Evolutionary conservation across 2,113 vertebrate genomes (phyloP).

Genomic region (Eurypyga helias): DNA sequence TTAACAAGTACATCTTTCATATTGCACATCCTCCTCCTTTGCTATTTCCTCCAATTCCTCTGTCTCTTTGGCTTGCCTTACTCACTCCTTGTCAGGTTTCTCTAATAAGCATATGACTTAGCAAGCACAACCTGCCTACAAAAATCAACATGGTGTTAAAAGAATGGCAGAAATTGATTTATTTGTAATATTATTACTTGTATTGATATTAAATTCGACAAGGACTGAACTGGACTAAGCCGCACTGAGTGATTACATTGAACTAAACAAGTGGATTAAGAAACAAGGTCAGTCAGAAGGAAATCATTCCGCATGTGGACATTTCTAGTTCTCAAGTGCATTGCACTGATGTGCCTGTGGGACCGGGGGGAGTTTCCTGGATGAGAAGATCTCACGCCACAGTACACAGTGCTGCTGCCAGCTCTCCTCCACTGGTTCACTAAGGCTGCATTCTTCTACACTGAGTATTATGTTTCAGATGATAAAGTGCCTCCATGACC

Average conservation of each 20-base stretch:
- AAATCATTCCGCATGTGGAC: constrained; percentile 14
- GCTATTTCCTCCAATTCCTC: not conserved
- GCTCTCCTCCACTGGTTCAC: constrained; percentile 40
- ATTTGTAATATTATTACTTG: not conserved
- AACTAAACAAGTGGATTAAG: constrained; percentile 1
- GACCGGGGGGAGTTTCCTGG: constrained; percentile 55
- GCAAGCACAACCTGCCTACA: not conserved
- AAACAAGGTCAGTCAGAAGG: constrained; percentile 32
- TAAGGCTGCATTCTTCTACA: constrained; percentile 50
- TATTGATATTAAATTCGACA: not conserved
- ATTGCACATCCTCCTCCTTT: not conserved
- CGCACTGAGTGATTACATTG: not conserved
- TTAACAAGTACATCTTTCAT: not conserved
- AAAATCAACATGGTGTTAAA: not conserved
- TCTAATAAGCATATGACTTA: not conserved
- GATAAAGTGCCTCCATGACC: constrained; percentile 45
- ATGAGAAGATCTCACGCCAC: constrained; percentile 17
- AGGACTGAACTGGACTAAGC: not conserved
- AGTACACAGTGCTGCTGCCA: constrained; percentile 36
- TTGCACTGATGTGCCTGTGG: constrained; percentile 38
- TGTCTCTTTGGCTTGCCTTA: not conserved
- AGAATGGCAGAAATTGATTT: not conserved
- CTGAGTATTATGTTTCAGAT: constrained; percentile 18
- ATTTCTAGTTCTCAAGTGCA: constrained; percentile 7
- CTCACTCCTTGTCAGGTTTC: not conserved